Percentiles rank a stretch among this genome's conserved stretches.
phyloP scores from a whole-genome alignment of 1,140 invertebrate species.

The Oscheius sp. region DNA sequence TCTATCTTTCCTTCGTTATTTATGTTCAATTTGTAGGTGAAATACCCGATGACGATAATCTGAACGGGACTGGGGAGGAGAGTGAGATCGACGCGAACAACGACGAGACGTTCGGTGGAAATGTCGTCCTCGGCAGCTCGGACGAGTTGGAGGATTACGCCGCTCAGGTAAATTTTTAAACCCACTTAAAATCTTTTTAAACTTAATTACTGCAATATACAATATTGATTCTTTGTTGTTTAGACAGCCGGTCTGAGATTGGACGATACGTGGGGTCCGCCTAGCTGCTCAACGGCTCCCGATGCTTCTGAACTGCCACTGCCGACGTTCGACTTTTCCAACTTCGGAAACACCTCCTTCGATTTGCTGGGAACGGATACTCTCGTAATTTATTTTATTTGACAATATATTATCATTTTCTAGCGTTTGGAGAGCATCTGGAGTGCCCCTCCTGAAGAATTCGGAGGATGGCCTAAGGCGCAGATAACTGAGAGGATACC shows the following conservation, averaged over 20 bases:
- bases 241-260: constrained; percentile 29
- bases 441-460: no score
- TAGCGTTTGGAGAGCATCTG: no score
- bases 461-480: no score
- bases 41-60: constrained; percentile 1
- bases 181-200: not conserved
- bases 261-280: constrained; percentile 20
- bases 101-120: constrained; percentile 41
- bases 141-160: constrained; percentile 34
- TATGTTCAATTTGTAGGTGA: not conserved
- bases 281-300: constrained; percentile 21
- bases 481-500: no score
- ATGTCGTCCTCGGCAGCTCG: not conserved
- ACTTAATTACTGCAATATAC: not conserved
- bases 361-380: not conserved
- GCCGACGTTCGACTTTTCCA: constrained; percentile 14
- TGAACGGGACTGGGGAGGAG: constrained; percentile 2
- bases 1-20: no score
- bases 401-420: no score
- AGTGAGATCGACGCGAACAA: constrained; percentile 38
- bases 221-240: not conserved
- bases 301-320: constrained; percentile 23
- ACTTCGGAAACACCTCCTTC: not conserved
- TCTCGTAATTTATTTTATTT: not conserved
- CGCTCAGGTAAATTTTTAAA: constrained; percentile 29